Conservation (phyloP, 2,113 vertebrate genomes). For the Zosterops hypoxanthus region DNA sequence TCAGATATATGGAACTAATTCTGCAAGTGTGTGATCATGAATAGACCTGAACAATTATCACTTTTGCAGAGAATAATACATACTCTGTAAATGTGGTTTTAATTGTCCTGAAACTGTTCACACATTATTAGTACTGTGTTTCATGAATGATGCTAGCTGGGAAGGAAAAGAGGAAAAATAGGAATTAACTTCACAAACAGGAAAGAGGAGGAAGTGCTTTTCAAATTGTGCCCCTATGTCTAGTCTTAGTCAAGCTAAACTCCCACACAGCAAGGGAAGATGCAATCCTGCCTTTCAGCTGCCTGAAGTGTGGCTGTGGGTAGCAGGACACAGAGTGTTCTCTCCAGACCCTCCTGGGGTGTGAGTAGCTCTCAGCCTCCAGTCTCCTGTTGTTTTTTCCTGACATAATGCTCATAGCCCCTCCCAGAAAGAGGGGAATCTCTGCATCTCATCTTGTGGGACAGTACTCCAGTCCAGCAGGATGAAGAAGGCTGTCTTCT, state of each 20-base stretch:
- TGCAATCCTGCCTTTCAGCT: background rate
- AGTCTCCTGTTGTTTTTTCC: background rate
- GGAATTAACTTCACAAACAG: background rate
- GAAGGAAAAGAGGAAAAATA: background rate
- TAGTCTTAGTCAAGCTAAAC: background rate
- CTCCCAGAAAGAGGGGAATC: background rate
- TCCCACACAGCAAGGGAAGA: background rate
- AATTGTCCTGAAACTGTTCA: constrained; percentile 8
- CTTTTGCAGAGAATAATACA: constrained; percentile 38
- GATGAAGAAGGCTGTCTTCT: background rate
- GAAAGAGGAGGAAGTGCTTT: background rate
- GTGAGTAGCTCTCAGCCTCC: background rate
- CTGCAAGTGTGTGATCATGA: constrained; percentile 5
- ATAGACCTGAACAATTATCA: constrained; percentile 49
- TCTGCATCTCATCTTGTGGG: background rate
- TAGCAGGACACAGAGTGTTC: background rate
- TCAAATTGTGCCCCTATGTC: background rate
- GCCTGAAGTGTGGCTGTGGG: background rate
- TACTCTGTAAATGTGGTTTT: constrained; percentile 24
- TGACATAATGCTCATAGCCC: background rate
- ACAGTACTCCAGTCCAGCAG: background rate
- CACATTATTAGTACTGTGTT: background rate
- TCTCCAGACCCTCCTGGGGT: background rate
- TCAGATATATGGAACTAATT: constrained; percentile 49
- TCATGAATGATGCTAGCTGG: background rate